Evolutionary conservation across 2,113 vertebrate species (phyloP).

Genomic region (Xiphorhynchus elegans): DNA sequence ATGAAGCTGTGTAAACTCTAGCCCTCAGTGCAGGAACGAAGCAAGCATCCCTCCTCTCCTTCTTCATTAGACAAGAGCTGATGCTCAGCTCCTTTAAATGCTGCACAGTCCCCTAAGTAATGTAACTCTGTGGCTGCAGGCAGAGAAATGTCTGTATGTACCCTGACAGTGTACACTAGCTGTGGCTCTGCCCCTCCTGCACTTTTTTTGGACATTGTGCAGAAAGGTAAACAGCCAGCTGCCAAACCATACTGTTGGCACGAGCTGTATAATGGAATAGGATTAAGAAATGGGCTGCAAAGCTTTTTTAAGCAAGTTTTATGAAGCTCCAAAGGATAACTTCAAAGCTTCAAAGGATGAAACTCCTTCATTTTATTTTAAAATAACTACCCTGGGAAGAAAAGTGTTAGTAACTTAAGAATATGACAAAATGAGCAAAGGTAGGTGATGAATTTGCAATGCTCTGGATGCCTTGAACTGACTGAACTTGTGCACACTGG

Average conservation of each 20-base stretch:
- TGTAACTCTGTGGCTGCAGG: not conserved
- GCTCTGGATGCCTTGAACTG: not conserved
- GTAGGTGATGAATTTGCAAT: not conserved
- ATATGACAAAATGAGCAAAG: not conserved
- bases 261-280: not conserved
- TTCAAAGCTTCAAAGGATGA: too few species aligned
- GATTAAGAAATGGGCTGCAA: not conserved
- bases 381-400: not conserved
- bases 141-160: not conserved
- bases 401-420: not conserved
- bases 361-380: not conserved
- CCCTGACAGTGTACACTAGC: not conserved
- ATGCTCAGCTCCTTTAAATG: not conserved
- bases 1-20: constrained; percentile 25
- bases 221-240: not conserved
- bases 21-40: not conserved
- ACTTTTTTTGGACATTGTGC: not conserved
- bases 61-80: not conserved
- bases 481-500: not conserved
- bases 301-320: not conserved
- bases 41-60: not conserved
- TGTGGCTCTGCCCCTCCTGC: not conserved
- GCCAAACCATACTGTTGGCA: not conserved
- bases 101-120: not conserved
- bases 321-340: not conserved